phyloP scores from a whole-genome alignment of 2,888 invertebrate genomes.

The Tetragonisca angustula region DNA sequence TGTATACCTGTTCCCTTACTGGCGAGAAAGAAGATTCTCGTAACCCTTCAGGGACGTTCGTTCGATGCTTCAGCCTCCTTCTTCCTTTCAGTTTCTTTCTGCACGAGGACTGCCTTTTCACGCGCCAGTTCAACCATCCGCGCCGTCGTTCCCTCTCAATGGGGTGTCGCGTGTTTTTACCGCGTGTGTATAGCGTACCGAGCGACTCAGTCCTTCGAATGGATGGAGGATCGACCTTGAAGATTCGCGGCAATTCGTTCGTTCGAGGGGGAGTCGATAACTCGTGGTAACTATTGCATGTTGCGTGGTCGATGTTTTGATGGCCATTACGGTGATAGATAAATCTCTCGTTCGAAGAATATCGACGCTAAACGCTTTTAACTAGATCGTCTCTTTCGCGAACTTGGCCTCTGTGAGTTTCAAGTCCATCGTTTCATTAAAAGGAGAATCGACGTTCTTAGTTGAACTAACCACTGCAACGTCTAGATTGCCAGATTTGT shows the following conservation, averaged over 20 bases:
- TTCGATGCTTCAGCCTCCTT: slow-evolving; percentile 4
- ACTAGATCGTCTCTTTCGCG: no score
- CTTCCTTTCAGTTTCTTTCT: slow-evolving; percentile 3
- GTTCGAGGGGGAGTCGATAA: background rate
- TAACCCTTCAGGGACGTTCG: slow-evolving; percentile 49
- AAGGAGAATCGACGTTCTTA: no score
- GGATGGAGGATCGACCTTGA: slow-evolving; percentile 3
- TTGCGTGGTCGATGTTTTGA: background rate
- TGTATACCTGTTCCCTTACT: background rate
- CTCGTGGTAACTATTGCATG: background rate
- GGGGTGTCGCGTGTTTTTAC: slow-evolving; percentile 39
- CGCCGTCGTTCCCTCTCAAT: slow-evolving; percentile 25
- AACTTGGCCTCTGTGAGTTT: no score
- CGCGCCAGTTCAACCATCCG: slow-evolving; percentile 32
- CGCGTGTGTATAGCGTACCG: background rate
- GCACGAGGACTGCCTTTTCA: slow-evolving; percentile 16
- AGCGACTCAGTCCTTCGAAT: background rate
- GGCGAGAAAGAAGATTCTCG: background rate
- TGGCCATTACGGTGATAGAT: background rate
- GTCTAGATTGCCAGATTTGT: no score
- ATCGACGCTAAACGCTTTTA: background rate
- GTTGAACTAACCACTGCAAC: no score
- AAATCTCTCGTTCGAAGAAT: background rate
- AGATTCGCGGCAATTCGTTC: slow-evolving; percentile 10
- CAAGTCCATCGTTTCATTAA: no score